These are phyloP conservation scores for Copidosoma floridanum DNA, from an alignment of 1,140 invertebrate species.

Conservation along the genomic window DNA sequence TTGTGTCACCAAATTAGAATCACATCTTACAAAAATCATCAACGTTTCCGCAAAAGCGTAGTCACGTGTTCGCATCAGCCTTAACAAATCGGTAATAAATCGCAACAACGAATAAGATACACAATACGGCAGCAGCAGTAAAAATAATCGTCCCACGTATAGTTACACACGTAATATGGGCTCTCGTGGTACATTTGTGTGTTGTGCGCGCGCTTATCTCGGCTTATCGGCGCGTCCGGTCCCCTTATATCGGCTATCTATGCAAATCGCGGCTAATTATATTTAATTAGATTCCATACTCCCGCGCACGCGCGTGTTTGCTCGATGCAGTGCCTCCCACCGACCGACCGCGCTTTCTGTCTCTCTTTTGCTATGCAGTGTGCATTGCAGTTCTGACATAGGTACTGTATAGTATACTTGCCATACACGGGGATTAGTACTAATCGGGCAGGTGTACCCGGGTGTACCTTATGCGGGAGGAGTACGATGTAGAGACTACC, in stretches of 20 bases:
- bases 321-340: neutral
- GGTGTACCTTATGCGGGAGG: slow-evolving; percentile 1
- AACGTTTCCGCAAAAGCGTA: too few species aligned
- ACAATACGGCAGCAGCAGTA: too few species aligned
- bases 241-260: slow-evolving; percentile 56
- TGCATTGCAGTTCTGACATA: neutral
- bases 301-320: slow-evolving; percentile 38
- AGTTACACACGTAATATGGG: slow-evolving; percentile 46
- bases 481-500: too few species aligned
- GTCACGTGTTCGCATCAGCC: too few species aligned
- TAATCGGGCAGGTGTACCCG: slow-evolving; percentile 32
- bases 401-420: neutral
- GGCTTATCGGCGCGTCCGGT: slow-evolving; percentile 56
- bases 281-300: slow-evolving; percentile 59
- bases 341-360: too few species aligned
- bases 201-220: slow-evolving; percentile 42
- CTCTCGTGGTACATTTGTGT: too few species aligned
- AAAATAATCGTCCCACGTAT: slow-evolving; percentile 55
- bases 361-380: too few species aligned
- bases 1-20: too few species aligned
- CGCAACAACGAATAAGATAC: too few species aligned
- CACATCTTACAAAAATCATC: too few species aligned
- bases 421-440: neutral
- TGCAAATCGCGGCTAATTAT: slow-evolving; percentile 59
- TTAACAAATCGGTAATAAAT: too few species aligned